A percentile compares a stretch with the other conserved stretches of the same genome.
phyloP scores from a whole-genome alignment of 1,140 invertebrate genomes.

The Eriosoma lanigerum region DNA sequence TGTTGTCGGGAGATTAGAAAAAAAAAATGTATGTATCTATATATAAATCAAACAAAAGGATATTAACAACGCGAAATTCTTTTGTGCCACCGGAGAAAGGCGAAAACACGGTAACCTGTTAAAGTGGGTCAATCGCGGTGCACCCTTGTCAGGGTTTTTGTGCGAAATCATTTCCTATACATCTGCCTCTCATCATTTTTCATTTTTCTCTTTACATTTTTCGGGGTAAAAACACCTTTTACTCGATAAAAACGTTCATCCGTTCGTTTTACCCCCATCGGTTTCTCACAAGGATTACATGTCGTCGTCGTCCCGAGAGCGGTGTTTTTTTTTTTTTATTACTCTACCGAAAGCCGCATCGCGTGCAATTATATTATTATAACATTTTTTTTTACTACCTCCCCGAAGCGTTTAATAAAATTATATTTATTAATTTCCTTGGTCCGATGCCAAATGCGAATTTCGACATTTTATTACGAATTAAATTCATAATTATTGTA shows the following conservation, averaged over 20 bases:
- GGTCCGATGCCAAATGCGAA: neutral
- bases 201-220: neutral
- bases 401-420: neutral
- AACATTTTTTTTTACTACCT: neutral
- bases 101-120: slow-evolving; percentile 47
- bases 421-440: neutral
- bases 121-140: slow-evolving; percentile 48
- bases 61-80: slow-evolving; percentile 35
- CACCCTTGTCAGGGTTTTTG: slow-evolving; percentile 45
- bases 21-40: neutral
- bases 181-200: slow-evolving; percentile 35
- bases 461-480: neutral
- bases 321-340: neutral
- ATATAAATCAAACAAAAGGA: slow-evolving; percentile 29
- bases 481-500: no score
- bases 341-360: neutral
- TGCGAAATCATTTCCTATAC: slow-evolving; percentile 49
- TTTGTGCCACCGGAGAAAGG: slow-evolving; percentile 34
- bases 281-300: slow-evolving; percentile 48
- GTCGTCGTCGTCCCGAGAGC: neutral
- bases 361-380: neutral
- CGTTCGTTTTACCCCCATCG: slow-evolving; percentile 44
- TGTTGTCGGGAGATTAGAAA: neutral
- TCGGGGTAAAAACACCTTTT: slow-evolving; percentile 34
- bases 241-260: slow-evolving; percentile 16